A percentile compares a stretch with the other conserved stretches of the same genome.
Conservation (phyloP, 2,888 invertebrate genomes). For the Cephonodes hylas region DNA sequence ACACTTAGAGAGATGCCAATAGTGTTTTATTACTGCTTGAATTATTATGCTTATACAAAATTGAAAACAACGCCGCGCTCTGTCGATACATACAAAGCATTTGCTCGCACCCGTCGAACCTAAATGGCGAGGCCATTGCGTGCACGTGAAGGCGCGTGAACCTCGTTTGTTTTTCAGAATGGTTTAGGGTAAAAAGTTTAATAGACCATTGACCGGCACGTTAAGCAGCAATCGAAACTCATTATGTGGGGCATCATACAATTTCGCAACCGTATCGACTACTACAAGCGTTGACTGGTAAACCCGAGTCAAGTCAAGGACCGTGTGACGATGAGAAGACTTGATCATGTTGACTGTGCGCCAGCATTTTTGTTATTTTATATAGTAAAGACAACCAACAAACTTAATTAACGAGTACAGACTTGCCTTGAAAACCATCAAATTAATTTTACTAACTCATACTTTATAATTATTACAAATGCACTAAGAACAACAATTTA, state of each 20-base stretch:
- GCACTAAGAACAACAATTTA: not conserved
- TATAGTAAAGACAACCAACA: not conserved
- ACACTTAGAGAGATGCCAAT: not conserved
- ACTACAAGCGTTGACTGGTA: conserved; percentile 77
- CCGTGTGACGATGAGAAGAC: conserved; percentile 51
- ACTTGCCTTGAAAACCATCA: not conserved
- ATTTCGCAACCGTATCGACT: conserved; percentile 79
- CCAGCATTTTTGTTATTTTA: not conserved
- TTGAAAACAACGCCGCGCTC: conserved; percentile 34
- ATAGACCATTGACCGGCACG: conserved; percentile 54
- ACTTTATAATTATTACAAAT: not conserved
- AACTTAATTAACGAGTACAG: no score
- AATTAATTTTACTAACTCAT: not conserved
- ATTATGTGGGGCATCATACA: conserved; percentile 77
- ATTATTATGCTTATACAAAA: conserved; percentile 22
- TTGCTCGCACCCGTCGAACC: conserved; percentile 25
- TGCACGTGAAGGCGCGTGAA: conserved; percentile 34
- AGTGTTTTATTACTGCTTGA: not conserved
- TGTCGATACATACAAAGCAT: conserved; percentile 35
- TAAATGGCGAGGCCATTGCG: conserved; percentile 42
- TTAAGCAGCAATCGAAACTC: conserved; percentile 71
- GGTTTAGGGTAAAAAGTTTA: conserved; percentile 60
- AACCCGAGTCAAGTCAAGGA: conserved; percentile 73
- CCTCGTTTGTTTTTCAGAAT: conserved; percentile 27
- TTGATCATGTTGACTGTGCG: conserved; percentile 21